phyloP scores from a whole-genome alignment of 1,140 invertebrate species.

The Drosophila lini region DNA sequence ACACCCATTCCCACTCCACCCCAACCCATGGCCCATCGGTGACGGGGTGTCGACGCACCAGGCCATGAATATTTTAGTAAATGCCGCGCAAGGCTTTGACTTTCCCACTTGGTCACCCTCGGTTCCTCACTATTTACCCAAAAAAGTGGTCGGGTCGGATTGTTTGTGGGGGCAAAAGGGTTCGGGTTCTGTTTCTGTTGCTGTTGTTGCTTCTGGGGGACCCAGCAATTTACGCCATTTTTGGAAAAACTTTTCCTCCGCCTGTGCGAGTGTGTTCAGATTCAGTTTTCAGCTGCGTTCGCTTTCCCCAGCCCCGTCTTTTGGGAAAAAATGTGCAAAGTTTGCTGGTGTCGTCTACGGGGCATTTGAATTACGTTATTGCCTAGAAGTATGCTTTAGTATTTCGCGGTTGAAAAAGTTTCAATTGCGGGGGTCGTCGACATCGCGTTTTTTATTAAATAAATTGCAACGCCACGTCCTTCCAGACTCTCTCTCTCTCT shows the following conservation, averaged over 20 bases:
- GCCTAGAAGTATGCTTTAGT: slow-evolving; percentile 78
- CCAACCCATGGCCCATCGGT: not conserved
- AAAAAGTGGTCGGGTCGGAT: slow-evolving; percentile 10
- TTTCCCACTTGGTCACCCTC: slow-evolving; percentile 71
- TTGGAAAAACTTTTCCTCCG: slow-evolving; percentile 58
- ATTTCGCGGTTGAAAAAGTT: slow-evolving; percentile 81
- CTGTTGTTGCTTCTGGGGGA: slow-evolving; percentile 24
- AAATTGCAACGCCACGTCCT: slow-evolving; percentile 65
- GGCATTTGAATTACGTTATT: slow-evolving; percentile 78
- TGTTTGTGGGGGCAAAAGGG: slow-evolving; percentile 36
- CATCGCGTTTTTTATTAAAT: slow-evolving; percentile 73
- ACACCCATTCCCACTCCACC: not conserved
- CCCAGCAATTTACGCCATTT: slow-evolving; percentile 76
- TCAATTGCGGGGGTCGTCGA: slow-evolving; percentile 75
- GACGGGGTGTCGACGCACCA: slow-evolving; percentile 68
- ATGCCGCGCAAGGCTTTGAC: slow-evolving; percentile 73
- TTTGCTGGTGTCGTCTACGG: slow-evolving; percentile 69
- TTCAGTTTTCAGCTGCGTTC: slow-evolving; percentile 55
- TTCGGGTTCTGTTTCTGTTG: slow-evolving; percentile 6
- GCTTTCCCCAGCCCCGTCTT: slow-evolving; percentile 25
- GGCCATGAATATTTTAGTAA: slow-evolving; percentile 80
- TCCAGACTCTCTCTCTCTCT: slow-evolving; percentile 3
- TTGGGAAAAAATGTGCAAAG: slow-evolving; percentile 68
- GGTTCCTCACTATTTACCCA: slow-evolving; percentile 55
- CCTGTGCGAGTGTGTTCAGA: slow-evolving; percentile 23